phyloP scores from a whole-genome alignment of 2,888 invertebrate genomes.

The Paralinhomoeus sp. region DNA sequence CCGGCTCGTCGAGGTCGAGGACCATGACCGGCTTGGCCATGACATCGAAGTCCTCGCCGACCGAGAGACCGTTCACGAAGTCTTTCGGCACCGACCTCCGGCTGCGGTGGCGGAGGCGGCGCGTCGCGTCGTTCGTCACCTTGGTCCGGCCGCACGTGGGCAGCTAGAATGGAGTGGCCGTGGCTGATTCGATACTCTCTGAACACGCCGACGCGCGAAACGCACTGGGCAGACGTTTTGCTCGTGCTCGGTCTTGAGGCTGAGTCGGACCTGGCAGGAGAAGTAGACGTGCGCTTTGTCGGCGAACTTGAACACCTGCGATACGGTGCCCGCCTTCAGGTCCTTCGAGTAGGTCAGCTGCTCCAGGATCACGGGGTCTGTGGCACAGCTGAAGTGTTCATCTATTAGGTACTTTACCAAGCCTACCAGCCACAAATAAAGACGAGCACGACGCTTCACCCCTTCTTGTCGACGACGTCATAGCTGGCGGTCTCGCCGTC shows the following conservation, averaged over 20 bases:
- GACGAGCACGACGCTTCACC: neutral
- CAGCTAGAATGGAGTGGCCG: neutral
- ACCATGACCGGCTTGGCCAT: neutral
- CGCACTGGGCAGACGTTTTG: constrained; percentile 2
- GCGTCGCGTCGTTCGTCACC: too few species aligned
- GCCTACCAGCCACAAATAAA: neutral
- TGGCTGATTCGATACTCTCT: neutral
- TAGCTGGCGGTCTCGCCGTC: constrained; percentile 1
- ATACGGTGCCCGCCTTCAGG: constrained; percentile 3
- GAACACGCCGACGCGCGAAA: neutral
- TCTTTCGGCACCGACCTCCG: too few species aligned
- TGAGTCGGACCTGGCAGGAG: constrained; percentile 3
- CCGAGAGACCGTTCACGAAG: too few species aligned
- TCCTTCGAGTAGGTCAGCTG: constrained; percentile 1
- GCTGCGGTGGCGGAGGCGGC: too few species aligned
- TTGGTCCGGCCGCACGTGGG: too few species aligned
- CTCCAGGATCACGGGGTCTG: constrained; percentile 1
- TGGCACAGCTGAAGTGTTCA: constrained; percentile 1
- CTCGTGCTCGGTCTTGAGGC: constrained; percentile 1
- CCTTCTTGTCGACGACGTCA: constrained; percentile 1
- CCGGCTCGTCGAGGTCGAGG: constrained; percentile 1
- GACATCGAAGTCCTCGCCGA: constrained; percentile 3
- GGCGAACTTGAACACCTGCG: constrained; percentile 4
- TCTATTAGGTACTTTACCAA: neutral
- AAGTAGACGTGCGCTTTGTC: constrained; percentile 4